Conservation (phyloP, 30 jellyfish, hydroid and myxozoan genomes). For the Aurelia sp. region DNA sequence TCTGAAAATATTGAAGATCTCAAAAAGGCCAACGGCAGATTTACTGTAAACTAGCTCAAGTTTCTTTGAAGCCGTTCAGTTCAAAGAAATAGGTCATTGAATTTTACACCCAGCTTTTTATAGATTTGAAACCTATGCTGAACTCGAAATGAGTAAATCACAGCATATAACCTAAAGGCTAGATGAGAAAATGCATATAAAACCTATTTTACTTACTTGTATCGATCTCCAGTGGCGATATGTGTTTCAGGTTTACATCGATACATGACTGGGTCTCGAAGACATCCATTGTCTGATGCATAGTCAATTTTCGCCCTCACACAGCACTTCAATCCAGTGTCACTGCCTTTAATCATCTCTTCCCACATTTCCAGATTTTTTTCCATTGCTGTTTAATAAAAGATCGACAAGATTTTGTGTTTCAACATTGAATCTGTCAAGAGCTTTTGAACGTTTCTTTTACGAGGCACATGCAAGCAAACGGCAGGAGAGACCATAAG, state of each 20-base stretch:
- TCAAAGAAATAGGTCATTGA: too few species aligned
- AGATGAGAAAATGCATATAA: background rate
- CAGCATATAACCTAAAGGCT: background rate
- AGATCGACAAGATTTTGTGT: background rate
- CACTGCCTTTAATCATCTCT: conserved; percentile 88
- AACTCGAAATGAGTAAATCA: too few species aligned
- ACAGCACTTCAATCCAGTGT: conserved; percentile 71
- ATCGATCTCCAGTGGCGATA: conserved; percentile 81
- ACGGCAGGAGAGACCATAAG: too few species aligned
- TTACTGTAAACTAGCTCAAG: too few species aligned
- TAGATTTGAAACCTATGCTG: too few species aligned
- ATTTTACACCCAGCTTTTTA: too few species aligned
- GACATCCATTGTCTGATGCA: conserved; percentile 92
- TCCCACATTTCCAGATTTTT: conserved; percentile 79
- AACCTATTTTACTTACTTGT: conserved; percentile 56
- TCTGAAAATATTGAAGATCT: too few species aligned
- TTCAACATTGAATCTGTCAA: too few species aligned
- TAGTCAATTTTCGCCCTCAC: conserved; percentile 90
- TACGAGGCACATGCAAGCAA: too few species aligned
- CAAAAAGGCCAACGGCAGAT: too few species aligned
- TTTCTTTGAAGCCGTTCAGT: too few species aligned
- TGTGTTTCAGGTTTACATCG: conserved; percentile 90
- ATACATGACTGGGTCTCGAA: conserved; percentile 96
- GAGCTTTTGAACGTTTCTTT: too few species aligned
- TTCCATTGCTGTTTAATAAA: conserved; percentile 69